These are phyloP conservation scores for Apogon hyalosoma DNA, from an alignment of 2,797 vertebrate genomes.

Conservation along the genomic window DNA sequence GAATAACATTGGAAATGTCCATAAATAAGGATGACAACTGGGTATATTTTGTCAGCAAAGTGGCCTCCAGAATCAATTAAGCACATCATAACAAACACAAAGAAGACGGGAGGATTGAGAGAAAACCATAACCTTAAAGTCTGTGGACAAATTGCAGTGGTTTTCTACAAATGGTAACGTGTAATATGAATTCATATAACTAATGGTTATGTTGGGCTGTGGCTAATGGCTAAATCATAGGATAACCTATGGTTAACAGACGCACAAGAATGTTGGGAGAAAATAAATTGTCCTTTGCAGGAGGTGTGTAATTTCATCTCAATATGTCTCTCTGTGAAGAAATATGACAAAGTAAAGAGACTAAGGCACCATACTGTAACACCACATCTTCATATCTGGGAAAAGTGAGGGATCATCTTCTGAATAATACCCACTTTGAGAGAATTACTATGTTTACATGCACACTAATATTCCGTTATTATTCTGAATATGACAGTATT, in stretches of 20 bases:
- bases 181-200: slow-evolving; percentile 60
- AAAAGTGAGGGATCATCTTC: slow-evolving; percentile 22
- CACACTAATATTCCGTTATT: no score
- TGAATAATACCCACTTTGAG: slow-evolving; percentile 33
- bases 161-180: slow-evolving; percentile 68
- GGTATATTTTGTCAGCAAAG: slow-evolving; percentile 34
- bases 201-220: slow-evolving; percentile 65
- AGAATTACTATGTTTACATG: no score
- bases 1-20: slow-evolving; percentile 29
- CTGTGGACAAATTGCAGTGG: slow-evolving; percentile 64
- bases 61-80: slow-evolving; percentile 23
- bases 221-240: slow-evolving; percentile 67
- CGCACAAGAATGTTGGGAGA: slow-evolving; percentile 61
- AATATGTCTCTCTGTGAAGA: slow-evolving; percentile 30
- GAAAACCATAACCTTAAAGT: slow-evolving; percentile 47
- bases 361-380: slow-evolving; percentile 29
- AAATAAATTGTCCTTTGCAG: slow-evolving; percentile 47
- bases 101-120: slow-evolving; percentile 15
- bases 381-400: slow-evolving; percentile 39
- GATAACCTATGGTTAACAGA: slow-evolving; percentile 67
- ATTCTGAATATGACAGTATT: no score
- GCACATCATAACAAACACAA: slow-evolving; percentile 48
- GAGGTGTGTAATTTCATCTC: slow-evolving; percentile 57
- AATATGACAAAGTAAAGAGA: slow-evolving; percentile 38
- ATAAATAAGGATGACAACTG: slow-evolving; percentile 45